Percentiles rank a stretch among this genome's conserved stretches.
Evolutionary conservation across 2,888 invertebrate genomes (phyloP).

Genomic region (Rhopalosiphum nymphaeae): DNA sequence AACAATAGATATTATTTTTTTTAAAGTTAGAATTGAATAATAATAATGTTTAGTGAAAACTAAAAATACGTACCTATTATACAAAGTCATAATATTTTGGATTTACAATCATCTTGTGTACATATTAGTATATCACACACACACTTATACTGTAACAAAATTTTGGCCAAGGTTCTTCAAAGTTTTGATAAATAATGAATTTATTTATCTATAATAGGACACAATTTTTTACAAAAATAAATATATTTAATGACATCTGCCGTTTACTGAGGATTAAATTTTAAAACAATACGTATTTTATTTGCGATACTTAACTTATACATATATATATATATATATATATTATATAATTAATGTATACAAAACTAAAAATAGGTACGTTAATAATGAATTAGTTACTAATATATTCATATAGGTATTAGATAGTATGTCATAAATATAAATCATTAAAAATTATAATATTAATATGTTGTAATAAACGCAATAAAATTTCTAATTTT

Average conservation of each 20-base stretch:
- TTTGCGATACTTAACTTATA: background rate
- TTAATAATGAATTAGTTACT: background rate
- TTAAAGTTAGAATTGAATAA: background rate
- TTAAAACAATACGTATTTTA: background rate
- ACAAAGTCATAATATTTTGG: background rate
- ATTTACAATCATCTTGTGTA: background rate
- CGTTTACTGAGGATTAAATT: background rate
- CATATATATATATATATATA: background rate
- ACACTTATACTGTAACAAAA: background rate
- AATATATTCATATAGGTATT: no score
- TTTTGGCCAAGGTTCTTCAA: background rate
- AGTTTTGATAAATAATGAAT: background rate
- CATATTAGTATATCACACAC: background rate
- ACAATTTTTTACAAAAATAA: background rate
- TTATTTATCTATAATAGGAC: background rate
- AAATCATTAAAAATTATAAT: background rate
- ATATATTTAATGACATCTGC: background rate
- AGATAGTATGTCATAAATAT: background rate
- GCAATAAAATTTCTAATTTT: background rate
- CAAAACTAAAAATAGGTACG: background rate
- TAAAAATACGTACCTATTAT: background rate
- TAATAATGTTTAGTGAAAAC: background rate
- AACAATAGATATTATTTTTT: background rate
- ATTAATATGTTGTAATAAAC: background rate
- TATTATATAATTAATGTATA: background rate